phyloP scores from a whole-genome alignment of 2,888 invertebrate genomes.

The Thecocarcelia acutangulata region DNA sequence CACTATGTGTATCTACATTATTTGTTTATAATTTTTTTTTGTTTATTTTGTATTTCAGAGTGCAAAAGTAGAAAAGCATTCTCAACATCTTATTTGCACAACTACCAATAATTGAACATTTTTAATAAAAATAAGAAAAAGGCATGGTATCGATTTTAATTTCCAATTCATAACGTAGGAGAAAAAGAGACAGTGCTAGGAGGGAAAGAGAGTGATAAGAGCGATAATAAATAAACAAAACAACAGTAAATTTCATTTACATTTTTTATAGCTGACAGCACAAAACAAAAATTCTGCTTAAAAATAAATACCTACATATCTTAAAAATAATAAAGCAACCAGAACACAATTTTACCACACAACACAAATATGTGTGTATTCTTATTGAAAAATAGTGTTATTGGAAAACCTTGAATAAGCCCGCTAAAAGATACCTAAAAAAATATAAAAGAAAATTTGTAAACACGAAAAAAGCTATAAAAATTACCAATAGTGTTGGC shows the following conservation, averaged over 20 bases:
- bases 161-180: conserved; percentile 21
- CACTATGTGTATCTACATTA: conserved; percentile 24
- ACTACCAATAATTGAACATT: conserved; percentile 52
- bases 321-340: conserved; percentile 25
- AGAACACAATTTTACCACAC: conserved; percentile 1
- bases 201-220: conserved; percentile 9
- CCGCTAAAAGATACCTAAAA: conserved; percentile 56
- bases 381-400: conserved; percentile 40
- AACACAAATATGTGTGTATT: conserved; percentile 11
- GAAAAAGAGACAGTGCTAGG: conserved; percentile 43
- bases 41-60: conserved; percentile 69
- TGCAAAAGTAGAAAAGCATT: conserved; percentile 48
- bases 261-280: conserved; percentile 41
- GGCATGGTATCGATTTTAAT: conserved; percentile 61
- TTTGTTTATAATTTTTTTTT: conserved; percentile 72
- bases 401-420: conserved; percentile 62
- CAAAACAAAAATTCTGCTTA: conserved; percentile 54
- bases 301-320: conserved; percentile 55
- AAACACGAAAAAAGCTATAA: conserved; percentile 49
- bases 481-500: conserved; percentile 55
- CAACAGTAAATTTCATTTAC: conserved; percentile 58
- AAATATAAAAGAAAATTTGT: conserved; percentile 50
- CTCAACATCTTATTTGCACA: conserved; percentile 50
- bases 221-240: conserved; percentile 44
- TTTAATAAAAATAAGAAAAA: conserved; percentile 37